A percentile compares a stretch with the other conserved stretches of the same genome.
Evolutionary conservation across 2,888 invertebrate genomes (phyloP).

Genomic region (Apantesis nais): DNA sequence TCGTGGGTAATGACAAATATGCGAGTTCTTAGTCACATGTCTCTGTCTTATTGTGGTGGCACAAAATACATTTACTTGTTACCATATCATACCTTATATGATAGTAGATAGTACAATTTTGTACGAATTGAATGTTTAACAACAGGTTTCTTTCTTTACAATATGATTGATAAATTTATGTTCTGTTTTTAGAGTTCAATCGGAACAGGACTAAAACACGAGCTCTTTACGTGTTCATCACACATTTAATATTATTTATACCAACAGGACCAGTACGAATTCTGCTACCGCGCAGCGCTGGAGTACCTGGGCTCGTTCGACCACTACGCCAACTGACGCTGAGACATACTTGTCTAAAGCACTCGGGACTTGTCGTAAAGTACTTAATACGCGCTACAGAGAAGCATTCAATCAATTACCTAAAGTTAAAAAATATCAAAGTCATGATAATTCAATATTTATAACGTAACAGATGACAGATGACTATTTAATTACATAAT

Average conservation of each 20-base stretch:
- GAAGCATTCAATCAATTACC: conserved; percentile 32
- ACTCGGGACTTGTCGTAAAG: conserved; percentile 53
- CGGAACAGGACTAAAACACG: not conserved
- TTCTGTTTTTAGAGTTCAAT: too few species aligned
- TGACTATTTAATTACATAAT: not conserved
- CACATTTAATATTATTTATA: conserved; percentile 22
- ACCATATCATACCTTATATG: too few species aligned
- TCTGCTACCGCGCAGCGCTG: conserved; percentile 99
- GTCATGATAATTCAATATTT: not conserved
- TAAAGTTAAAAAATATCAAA: not conserved
- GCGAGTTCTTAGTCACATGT: too few species aligned
- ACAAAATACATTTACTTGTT: too few species aligned
- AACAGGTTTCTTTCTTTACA: too few species aligned
- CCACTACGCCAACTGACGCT: conserved; percentile 95
- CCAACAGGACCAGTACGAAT: conserved; percentile 98
- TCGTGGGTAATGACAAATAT: too few species aligned
- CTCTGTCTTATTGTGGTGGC: too few species aligned
- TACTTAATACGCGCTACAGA: conserved; percentile 59
- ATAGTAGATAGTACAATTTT: too few species aligned
- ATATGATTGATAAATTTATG: too few species aligned
- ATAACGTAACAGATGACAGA: too few species aligned
- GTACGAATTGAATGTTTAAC: too few species aligned
- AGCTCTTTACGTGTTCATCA: not conserved
- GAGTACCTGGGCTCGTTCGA: conserved; percentile 99
- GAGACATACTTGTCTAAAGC: conserved; percentile 79